Base-by-base conservation (phyloP, 2,113 vertebrate species). In the Gobius niger region DNA sequence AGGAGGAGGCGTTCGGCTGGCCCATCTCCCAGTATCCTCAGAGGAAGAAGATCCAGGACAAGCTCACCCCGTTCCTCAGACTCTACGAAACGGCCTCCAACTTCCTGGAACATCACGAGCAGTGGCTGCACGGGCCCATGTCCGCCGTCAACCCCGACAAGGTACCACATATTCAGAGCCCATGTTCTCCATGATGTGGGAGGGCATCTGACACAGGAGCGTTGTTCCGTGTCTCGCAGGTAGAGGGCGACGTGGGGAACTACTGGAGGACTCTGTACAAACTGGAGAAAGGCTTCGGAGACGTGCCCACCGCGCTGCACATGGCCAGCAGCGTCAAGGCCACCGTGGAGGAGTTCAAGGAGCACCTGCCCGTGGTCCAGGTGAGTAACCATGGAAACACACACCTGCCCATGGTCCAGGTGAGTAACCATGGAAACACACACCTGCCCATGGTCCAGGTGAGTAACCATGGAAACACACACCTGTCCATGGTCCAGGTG, bases 1-100 rank as follows among this genome's bases (percentile, higher is more conserved):
- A 98, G 70, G 95, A 97, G 51, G 94, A 96, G 74, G 90, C 93
- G 1, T 96, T 89, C 53, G 92, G 92, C 54, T 97, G 95, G 95
- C 40, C 88, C 18, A 47, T 92, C 14, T 94, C 95, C 52, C 86
- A 94, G 72, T 96, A 95, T 70, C 94, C 95, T 15, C 89, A 93
- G 61, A 85, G 91, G 46, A 97, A 94, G 90, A 92, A 83, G 70
- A 88, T 92, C 59, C 91, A 92, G 70, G 95, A 96, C 56, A 73
- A 70, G 9, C 87, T 97, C 68, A 88, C 89, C 42, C 94, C 95
- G 0, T 97, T 93, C 72, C 92, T 98, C 70, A 80, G 47, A 16
- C 93, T 97, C 46, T 96, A 92, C 70, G 93, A 94, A 68, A 93
- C 87, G 7, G 76, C 87, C 18, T 80, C 91, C 1, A 94, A 94